phyloP scores from a whole-genome alignment of 2,888 invertebrate genomes.

The Torymus aiolomorphi region DNA sequence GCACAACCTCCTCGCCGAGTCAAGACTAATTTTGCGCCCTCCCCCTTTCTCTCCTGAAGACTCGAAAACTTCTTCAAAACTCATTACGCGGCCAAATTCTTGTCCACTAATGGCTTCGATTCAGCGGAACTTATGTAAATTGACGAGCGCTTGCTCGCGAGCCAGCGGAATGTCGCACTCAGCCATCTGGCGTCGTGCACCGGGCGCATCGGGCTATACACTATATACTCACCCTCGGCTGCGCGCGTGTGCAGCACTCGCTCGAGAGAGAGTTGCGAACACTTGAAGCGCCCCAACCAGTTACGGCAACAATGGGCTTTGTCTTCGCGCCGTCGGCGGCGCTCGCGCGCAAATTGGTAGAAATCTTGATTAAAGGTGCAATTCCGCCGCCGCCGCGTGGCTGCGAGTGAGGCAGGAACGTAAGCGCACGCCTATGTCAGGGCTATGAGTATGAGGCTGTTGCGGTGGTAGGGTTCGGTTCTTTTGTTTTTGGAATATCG shows the following conservation, averaged over 20 bases:
- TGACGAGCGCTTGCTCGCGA: neutral
- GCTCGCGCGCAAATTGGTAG: conserved; percentile 74
- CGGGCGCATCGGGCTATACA: conserved; percentile 63
- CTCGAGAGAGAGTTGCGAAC: conserved; percentile 70
- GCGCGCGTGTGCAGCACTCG: neutral
- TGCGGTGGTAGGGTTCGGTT: no score
- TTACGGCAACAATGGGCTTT: conserved; percentile 76
- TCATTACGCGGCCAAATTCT: conserved; percentile 39
- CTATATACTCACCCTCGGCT: no score
- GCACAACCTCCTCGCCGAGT: neutral
- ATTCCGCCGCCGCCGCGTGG: conserved; percentile 71
- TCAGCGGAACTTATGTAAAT: conserved; percentile 49
- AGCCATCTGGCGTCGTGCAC: conserved; percentile 56
- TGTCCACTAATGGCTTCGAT: conserved; percentile 47
- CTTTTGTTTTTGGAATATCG: no score
- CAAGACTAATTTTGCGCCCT: conserved; percentile 10
- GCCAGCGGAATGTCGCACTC: conserved; percentile 28
- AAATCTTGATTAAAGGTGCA: conserved; percentile 76
- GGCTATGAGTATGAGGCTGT: no score
- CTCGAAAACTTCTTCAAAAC: conserved; percentile 50
- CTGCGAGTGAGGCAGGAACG: conserved; percentile 63
- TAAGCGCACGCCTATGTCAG: no score
- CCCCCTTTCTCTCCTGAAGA: neutral
- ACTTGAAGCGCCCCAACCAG: conserved; percentile 75
- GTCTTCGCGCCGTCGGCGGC: conserved; percentile 74